Evolutionary conservation across 2,888 invertebrate genomes (phyloP), one percentile per base, ranked within the genome.

Genomic region (Hydrotaea cyrtoneurina): DNA sequence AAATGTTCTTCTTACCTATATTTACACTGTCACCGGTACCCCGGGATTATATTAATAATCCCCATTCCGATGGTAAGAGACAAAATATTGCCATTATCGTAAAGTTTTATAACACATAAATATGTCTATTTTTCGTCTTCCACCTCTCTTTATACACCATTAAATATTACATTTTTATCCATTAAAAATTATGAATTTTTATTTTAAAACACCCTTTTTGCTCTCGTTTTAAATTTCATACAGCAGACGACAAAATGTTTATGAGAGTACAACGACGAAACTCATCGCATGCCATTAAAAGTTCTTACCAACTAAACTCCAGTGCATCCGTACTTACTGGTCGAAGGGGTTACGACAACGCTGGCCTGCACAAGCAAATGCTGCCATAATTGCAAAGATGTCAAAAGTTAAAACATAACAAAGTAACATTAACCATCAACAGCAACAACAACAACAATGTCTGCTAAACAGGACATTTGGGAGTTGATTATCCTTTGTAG

Each of bases 371-470:
- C 53, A 69, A 82, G 82, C 79, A 85, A 82, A 82, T 85, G 79
- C 80, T 83, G 80, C 80, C 82, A 75, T 86, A 86, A 86, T 86
- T 86, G 86, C 86, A 81, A 80, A 83, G 81, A 86, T 86, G 86
- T 86, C 86, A 86, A 85, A 86, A 86, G 85, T 86, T 82, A 76
- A 62, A 80, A 72, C 72, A 62, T 57, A 59, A 21, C 72, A 66
- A 46, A 75, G 15, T 69, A 8, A 43, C 69, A 69, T 23, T 23
- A 23, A 21, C 66, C 66, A 69, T 46, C 21, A 31, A 23, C 43
- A 46, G 21, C 66, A 19, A 46, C 69, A 66, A 74, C 55, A 66
- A 77, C 64, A 79, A 72, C 64, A 17, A 21, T 59, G 66, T 78
- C 23, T 46, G n/a, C 71, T 75, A 71, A 79, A 83, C 82, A 85